phyloP scores from a whole-genome alignment of 2,797 vertebrate genomes.

The Eidolon dupreanum region DNA sequence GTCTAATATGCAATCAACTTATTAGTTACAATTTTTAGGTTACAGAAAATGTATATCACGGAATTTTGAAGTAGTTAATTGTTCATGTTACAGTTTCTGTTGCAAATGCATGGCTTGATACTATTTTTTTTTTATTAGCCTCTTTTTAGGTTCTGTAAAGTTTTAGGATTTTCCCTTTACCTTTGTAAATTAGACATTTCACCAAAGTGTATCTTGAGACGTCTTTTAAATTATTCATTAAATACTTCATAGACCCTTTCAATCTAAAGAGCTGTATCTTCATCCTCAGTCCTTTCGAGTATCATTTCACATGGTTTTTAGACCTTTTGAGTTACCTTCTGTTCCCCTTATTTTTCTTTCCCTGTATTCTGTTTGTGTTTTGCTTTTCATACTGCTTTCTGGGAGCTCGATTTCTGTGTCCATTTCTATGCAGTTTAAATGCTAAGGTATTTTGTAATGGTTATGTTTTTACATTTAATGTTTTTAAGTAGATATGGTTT shows the following conservation, averaged over 20 bases:
- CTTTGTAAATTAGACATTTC: not conserved
- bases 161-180: not conserved
- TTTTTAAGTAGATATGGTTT: not conserved
- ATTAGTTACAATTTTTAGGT: not conserved
- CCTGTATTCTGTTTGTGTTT: not conserved
- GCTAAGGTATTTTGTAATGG: not conserved
- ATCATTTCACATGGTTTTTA: not conserved
- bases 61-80: not conserved
- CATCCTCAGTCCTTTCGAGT: not conserved
- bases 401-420: not conserved
- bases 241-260: not conserved
- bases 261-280: not conserved
- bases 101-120: not conserved
- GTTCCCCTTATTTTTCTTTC: not conserved
- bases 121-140: not conserved
- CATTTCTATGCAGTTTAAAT: not conserved
- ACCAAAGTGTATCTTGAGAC: not conserved
- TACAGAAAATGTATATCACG: not conserved
- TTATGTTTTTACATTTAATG: constrained; percentile 15
- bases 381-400: not conserved
- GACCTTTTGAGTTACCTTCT: not conserved
- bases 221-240: not conserved
- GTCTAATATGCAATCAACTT: not conserved
- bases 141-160: not conserved
- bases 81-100: not conserved